These are phyloP conservation scores for Euglossa dilemma DNA, from an alignment of 1,140 invertebrate genomes.

Conservation along the genomic window DNA sequence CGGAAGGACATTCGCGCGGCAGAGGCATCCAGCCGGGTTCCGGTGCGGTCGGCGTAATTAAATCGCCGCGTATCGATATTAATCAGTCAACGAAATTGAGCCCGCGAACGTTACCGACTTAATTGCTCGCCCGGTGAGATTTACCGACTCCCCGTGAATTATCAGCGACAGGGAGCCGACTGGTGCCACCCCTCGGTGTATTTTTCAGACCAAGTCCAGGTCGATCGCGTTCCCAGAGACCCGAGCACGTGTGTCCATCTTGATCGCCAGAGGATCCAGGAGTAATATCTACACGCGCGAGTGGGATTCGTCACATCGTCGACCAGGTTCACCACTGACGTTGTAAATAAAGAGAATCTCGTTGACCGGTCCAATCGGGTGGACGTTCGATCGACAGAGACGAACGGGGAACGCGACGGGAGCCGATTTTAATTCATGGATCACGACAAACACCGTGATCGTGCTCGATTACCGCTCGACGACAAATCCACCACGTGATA, in stretches of 20 bases:
- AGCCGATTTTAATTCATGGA: slow-evolving; percentile 57
- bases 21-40: neutral
- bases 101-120: neutral
- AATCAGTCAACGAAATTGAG: slow-evolving; percentile 5
- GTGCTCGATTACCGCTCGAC: neutral
- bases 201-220: too few relatives aligned
- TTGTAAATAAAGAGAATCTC: too few relatives aligned
- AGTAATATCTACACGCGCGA: too few relatives aligned
- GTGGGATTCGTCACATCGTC: neutral
- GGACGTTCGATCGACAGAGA: slow-evolving; percentile 7
- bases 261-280: neutral
- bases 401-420: neutral
- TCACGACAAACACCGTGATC: slow-evolving; percentile 1
- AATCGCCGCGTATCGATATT: slow-evolving; percentile 27
- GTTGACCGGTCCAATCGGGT: neutral
- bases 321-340: neutral
- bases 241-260: slow-evolving; percentile 15
- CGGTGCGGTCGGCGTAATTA: neutral
- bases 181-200: too few relatives aligned
- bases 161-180: neutral
- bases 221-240: neutral
- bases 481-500: slow-evolving; percentile 6
- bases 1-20: neutral
- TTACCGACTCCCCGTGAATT: neutral
- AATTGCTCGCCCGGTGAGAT: neutral